Evolutionary conservation across 1,140 invertebrate genomes (phyloP), one percentile per base, ranked within the genome.

Genomic region (Diorhabda sublineata): DNA sequence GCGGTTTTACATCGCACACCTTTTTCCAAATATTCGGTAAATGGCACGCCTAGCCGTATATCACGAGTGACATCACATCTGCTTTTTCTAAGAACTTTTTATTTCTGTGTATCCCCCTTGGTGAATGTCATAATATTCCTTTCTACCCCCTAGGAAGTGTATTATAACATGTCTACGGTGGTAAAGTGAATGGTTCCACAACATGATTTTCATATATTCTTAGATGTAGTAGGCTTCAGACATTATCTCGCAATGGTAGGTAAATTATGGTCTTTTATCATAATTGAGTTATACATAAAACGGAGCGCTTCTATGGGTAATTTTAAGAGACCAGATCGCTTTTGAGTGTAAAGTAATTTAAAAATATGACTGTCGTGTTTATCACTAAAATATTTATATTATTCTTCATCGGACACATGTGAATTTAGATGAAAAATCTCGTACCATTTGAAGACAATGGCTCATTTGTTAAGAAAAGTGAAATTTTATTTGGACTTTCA

Each of bases 41-140:
- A 73, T 61, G 75, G 68, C 67, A 73, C 74, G 74, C 71, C 74
- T 68, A 61, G 43, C 64, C 62, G 71, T 75, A 76, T 71, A 69
- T 75, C 70, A 62, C 66, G 7, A 64, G 69, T 70, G 75, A 76
- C 75, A 74, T 56, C 69, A 66, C 75, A 76, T 75, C 75, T 76
- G 75, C 72, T 70, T 44, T 68, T 69, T 64, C 58, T 69, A 66
- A 69, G 67, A 70, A 42, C 63, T 52, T 62, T 61, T 58, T 63
- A 66, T 61, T 45, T 71, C 61, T 66, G 56, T 8, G 64, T 60
- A 71, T 72, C 71, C 75, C 77, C 77, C 72, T 68, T 42, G 47
- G 77, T 42, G 76, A 74, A 67, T 75, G 77, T 78, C 77, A 78
- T 75, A 78, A 78, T 77, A 78, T 78, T 78, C 74, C 73, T 75